phyloP scores from a whole-genome alignment of 2,797 vertebrate genomes.

The Myotis findleyi region DNA sequence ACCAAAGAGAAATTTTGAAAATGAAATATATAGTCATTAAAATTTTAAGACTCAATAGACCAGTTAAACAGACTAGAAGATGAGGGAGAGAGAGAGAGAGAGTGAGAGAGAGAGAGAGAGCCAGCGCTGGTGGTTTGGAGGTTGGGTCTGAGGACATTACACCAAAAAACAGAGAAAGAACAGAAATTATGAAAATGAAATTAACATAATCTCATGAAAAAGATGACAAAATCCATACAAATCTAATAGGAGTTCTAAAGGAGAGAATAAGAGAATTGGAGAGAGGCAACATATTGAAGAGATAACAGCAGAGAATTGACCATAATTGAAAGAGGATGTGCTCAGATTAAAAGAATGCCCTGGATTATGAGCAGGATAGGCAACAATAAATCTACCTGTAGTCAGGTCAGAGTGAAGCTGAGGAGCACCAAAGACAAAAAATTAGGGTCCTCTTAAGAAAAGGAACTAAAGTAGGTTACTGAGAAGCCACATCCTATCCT shows the following conservation, averaged over 20 bases:
- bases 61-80: not conserved
- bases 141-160: not conserved
- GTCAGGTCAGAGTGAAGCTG: not conserved
- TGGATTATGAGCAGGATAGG: not conserved
- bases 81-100: not conserved
- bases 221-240: not conserved
- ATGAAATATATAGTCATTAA: conserved; percentile 20
- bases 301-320: not conserved
- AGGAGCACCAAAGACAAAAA: not conserved
- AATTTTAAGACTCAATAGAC: not conserved
- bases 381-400: not conserved
- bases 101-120: too few species aligned
- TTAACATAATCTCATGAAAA: not conserved
- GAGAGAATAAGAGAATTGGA: not conserved
- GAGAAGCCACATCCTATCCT: not conserved
- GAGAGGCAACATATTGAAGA: not conserved
- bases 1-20: not conserved
- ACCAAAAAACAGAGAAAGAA: not conserved
- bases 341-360: not conserved
- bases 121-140: not conserved
- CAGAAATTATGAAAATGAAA: conserved; percentile 1
- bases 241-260: not conserved
- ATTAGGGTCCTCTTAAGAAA: conserved; percentile 16
- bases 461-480: not conserved
- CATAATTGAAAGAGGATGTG: not conserved